Conservation (phyloP, 2,888 invertebrate genomes). For the Caenorhabditis macrosperma region DNA sequence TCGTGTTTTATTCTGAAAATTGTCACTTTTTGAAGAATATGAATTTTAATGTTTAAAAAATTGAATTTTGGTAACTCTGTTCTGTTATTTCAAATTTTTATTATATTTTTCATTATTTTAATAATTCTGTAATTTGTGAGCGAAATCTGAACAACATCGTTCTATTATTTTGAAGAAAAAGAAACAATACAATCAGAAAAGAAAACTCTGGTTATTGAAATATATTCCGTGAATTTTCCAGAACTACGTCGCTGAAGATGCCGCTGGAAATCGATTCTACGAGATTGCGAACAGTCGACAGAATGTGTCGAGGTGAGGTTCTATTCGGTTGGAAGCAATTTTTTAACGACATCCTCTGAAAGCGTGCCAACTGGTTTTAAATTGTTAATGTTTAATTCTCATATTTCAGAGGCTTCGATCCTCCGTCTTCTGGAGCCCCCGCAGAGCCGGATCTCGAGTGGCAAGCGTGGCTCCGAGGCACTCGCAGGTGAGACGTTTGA, state of each 20-base stretch:
- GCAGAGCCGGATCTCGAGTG: slow-evolving; percentile 75
- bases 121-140: too few relatives aligned
- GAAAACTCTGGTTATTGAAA: too few relatives aligned
- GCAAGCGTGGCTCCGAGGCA: slow-evolving; percentile 76
- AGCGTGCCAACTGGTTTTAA: too few relatives aligned
- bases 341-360: background rate
- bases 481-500: slow-evolving; percentile 57
- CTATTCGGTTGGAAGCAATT: background rate
- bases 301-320: slow-evolving; percentile 62
- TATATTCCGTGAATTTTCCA: slow-evolving; percentile 27
- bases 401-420: slow-evolving; percentile 73
- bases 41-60: too few relatives aligned
- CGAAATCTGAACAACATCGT: too few relatives aligned
- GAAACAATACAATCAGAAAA: too few relatives aligned
- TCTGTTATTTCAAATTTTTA: too few relatives aligned
- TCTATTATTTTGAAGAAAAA: too few relatives aligned
- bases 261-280: slow-evolving; percentile 74
- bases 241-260: slow-evolving; percentile 75
- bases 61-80: too few relatives aligned
- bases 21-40: background rate
- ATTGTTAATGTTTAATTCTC: slow-evolving; percentile 3
- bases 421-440: slow-evolving; percentile 47
- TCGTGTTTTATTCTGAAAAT: background rate
- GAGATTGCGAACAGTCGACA: slow-evolving; percentile 70
- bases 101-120: too few relatives aligned